Conservation (phyloP, 2,888 invertebrate species). For the Acanthopleura granulata region DNA sequence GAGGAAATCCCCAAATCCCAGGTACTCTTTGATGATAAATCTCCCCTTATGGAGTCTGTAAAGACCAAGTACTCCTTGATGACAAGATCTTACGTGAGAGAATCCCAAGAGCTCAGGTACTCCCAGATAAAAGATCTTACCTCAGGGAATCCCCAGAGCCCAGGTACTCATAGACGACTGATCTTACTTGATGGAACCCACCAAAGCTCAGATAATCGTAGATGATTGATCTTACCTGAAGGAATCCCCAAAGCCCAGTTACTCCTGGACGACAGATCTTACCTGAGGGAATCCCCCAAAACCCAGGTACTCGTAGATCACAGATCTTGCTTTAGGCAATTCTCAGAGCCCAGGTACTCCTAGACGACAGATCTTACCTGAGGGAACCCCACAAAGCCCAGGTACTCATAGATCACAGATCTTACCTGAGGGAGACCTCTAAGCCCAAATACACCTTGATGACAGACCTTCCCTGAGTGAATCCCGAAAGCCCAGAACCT, state of each 20-base stretch:
- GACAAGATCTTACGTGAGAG: too few species aligned
- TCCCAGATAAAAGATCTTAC: too few species aligned
- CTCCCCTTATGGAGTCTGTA: too few species aligned
- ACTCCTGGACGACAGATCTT: neutral
- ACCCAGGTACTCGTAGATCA: slow-evolving; percentile 82
- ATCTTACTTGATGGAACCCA: neutral
- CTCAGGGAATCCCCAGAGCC: too few species aligned
- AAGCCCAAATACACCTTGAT: neutral
- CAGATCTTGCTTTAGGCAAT: too few species aligned
- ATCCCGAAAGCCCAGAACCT: neutral
- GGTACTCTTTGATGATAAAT: slow-evolving; percentile 89
- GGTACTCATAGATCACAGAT: too few species aligned
- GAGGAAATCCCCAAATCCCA: slow-evolving; percentile 82
- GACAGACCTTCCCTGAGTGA: neutral
- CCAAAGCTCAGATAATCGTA: neutral
- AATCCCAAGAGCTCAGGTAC: too few species aligned
- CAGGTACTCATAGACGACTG: neutral
- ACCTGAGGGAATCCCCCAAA: slow-evolving; percentile 79
- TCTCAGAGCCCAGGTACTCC: too few species aligned
- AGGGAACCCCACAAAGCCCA: too few species aligned
- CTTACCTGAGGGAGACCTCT: too few species aligned
- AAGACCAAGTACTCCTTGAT: too few species aligned
- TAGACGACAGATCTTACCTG: too few species aligned
- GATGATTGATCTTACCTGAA: neutral
- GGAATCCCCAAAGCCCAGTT: neutral